phyloP scores from a whole-genome alignment of 2,797 vertebrate species.

The Pitangus sulphuratus region DNA sequence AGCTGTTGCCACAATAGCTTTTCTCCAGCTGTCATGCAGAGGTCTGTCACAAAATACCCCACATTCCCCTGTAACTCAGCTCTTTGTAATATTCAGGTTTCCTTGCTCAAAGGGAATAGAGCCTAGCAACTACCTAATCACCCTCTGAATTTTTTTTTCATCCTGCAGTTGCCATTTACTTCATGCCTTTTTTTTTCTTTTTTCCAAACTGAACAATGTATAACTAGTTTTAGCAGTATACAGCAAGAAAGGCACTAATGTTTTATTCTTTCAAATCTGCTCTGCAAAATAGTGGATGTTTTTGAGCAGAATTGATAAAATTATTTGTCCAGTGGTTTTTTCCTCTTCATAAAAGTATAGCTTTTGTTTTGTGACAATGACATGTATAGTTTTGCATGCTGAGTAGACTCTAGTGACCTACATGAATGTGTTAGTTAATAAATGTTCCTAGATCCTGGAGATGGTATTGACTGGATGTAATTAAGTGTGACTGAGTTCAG shows the following conservation, averaged over 20 bases:
- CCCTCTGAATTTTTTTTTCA: constrained; percentile 9
- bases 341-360: neutral
- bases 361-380: neutral
- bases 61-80: constrained; percentile 73
- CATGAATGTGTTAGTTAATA: neutral
- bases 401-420: neutral
- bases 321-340: neutral
- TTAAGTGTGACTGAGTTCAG: neutral
- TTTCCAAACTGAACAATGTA: neutral
- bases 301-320: neutral
- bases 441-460: neutral
- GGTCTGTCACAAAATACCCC: constrained; percentile 74
- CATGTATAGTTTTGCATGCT: neutral
- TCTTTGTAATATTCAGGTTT: constrained; percentile 67
- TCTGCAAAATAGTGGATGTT: neutral
- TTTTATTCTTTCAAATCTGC: neutral
- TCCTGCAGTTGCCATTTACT: constrained; percentile 45
- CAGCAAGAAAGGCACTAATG: neutral
- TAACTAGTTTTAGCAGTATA: neutral
- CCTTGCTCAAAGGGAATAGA: constrained; percentile 56
- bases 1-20: constrained; percentile 79
- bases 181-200: neutral
- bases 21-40: constrained; percentile 79
- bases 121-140: constrained; percentile 36
- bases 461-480: neutral